Evolutionary conservation across 2,113 vertebrate species (phyloP).

Genomic region (Empidonax traillii): DNA sequence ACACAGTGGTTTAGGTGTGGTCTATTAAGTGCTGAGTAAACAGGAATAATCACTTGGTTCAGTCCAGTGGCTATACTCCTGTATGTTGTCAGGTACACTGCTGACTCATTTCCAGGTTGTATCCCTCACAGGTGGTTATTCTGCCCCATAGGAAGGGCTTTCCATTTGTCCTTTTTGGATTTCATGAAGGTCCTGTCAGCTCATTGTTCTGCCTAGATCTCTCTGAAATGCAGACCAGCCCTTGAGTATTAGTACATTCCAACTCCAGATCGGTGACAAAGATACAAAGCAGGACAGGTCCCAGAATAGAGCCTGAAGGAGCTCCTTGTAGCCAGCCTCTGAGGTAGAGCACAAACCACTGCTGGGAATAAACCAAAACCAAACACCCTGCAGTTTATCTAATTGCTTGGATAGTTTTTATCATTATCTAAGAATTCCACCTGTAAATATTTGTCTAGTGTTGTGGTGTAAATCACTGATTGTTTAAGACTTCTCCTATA

Average conservation of each 20-base stretch:
- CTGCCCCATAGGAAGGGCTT: not conserved
- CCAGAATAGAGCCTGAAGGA: not conserved
- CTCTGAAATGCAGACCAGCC: not conserved
- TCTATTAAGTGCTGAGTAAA: not conserved
- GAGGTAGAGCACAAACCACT: not conserved
- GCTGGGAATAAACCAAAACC: not conserved
- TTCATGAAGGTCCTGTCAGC: not conserved
- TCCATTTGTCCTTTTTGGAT: not conserved
- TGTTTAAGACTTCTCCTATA: not conserved
- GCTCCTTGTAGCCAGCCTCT: not conserved
- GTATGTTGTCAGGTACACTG: not conserved
- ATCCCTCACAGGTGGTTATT: not conserved
- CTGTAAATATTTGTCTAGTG: not conserved
- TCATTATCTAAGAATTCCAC: not conserved
- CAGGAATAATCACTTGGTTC: not conserved
- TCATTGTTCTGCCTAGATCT: not conserved
- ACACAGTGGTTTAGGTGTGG: not conserved
- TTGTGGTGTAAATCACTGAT: not conserved
- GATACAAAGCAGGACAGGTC: not conserved
- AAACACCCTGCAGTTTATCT: not conserved
- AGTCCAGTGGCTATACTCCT: not conserved
- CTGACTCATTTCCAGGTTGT: constrained; percentile 12
- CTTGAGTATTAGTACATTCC: not conserved
- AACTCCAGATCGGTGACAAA: not conserved
- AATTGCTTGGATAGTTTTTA: not conserved